Percentiles rank a stretch among this genome's conserved stretches.
Conservation (phyloP, 2,113 vertebrate species). For the Gallinago media region DNA sequence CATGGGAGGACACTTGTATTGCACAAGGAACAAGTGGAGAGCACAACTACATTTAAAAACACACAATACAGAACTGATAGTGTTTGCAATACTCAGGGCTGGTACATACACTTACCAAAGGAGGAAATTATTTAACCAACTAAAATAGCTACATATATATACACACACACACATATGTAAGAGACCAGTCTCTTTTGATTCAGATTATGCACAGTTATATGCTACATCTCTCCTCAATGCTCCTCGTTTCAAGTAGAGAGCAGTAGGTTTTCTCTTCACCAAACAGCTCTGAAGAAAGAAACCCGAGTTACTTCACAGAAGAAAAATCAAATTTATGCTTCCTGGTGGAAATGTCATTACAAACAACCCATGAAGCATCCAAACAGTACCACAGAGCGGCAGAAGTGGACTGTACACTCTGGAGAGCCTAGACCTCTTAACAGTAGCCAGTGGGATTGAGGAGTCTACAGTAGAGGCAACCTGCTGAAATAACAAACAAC, state of each 20-base stretch:
- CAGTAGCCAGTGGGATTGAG: background rate
- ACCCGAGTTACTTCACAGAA: rapidly evolving
- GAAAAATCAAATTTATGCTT: background rate
- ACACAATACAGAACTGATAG: background rate
- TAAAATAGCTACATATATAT: background rate
- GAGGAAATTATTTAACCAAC: background rate
- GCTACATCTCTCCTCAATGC: background rate
- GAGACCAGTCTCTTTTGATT: background rate
- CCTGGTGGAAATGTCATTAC: background rate
- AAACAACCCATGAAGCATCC: background rate
- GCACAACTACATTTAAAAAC: background rate
- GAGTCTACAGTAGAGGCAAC: background rate
- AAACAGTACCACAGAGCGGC: background rate
- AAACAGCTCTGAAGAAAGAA: background rate
- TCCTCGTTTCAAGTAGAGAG: background rate
- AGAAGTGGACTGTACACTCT: background rate
- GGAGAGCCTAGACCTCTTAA: background rate
- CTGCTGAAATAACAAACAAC: background rate
- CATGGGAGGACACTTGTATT: background rate
- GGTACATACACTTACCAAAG: background rate
- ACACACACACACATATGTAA: background rate
- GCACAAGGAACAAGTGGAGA: background rate
- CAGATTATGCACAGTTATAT: background rate
- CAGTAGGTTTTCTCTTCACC: background rate
- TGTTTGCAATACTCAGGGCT: background rate